A percentile compares a stretch with the other conserved stretches of the same genome.
phyloP scores from a whole-genome alignment of 2,888 invertebrate species.

The Netelia fuscicornis region DNA sequence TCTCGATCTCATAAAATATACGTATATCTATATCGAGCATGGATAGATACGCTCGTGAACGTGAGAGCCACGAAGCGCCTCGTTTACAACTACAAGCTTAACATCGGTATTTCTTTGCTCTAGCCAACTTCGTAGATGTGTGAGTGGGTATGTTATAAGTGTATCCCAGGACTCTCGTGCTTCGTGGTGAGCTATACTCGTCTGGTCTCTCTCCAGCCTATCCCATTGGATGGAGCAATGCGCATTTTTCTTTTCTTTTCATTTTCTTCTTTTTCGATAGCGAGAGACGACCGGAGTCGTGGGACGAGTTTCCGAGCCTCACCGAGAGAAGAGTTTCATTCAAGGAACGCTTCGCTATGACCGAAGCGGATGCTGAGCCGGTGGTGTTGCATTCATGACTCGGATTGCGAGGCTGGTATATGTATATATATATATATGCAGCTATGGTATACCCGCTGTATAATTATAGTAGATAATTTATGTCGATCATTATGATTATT shows the following conservation, averaged over 20 bases:
- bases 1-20: slow-evolving; percentile 23
- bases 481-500: slow-evolving; percentile 13
- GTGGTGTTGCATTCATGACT: slow-evolving; percentile 62
- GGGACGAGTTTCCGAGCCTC: slow-evolving; percentile 55
- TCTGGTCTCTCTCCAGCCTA: not conserved
- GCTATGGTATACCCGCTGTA: slow-evolving; percentile 29
- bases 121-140: not conserved
- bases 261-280: slow-evolving; percentile 30
- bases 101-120: slow-evolving; percentile 17
- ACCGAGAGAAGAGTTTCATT: slow-evolving; percentile 66
- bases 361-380: slow-evolving; percentile 65
- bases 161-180: slow-evolving; percentile 13
- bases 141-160: not conserved
- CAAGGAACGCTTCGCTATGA: slow-evolving; percentile 67
- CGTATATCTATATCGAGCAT: slow-evolving; percentile 6
- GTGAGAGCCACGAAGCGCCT: slow-evolving; percentile 59
- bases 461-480: slow-evolving; percentile 45
- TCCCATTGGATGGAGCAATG: not conserved
- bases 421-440: slow-evolving; percentile 38
- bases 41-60: slow-evolving; percentile 18
- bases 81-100: slow-evolving; percentile 22
- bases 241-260: slow-evolving; percentile 10
- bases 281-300: slow-evolving; percentile 55
- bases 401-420: slow-evolving; percentile 46
- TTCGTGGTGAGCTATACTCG: slow-evolving; percentile 18